Percentiles rank a stretch among this genome's conserved stretches.
These are phyloP conservation scores for Isaurus tuberculatus DNA, from an alignment of 92 coral and sea anemone genomes.

Conservation along the genomic window DNA sequence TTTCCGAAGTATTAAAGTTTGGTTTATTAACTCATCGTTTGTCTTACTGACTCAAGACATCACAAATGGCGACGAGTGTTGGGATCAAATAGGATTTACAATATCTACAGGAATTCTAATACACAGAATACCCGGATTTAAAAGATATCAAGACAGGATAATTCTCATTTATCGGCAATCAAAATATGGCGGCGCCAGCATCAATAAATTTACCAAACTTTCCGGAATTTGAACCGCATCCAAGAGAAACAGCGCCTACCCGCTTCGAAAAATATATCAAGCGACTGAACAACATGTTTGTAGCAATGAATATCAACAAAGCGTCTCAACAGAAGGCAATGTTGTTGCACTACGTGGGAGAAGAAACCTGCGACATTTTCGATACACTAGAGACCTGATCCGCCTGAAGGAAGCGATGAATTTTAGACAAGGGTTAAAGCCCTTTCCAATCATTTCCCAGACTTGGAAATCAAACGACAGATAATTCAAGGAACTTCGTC, in stretches of 20 bases:
- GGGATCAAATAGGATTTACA: constrained; percentile 1
- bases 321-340: constrained; percentile 63
- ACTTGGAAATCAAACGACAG: constrained; percentile 61
- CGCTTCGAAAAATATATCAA: constrained; percentile 66
- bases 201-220: constrained; percentile 59
- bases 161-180: constrained; percentile 16
- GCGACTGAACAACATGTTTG: constrained; percentile 61
- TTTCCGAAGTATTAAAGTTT: too few species aligned
- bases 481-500: constrained; percentile 66
- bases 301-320: constrained; percentile 60
- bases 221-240: constrained; percentile 67
- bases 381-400: constrained; percentile 59
- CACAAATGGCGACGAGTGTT: neutral
- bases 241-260: constrained; percentile 55
- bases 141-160: neutral
- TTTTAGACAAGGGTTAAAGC: constrained; percentile 57
- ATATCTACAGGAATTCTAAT: neutral
- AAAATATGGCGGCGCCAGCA: constrained; percentile 18
- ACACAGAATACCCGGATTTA: neutral
- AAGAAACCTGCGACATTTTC: constrained; percentile 65
- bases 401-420: constrained; percentile 57
- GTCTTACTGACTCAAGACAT: too few species aligned
- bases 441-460: constrained; percentile 46
- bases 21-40: too few species aligned
- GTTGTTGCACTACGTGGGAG: constrained; percentile 65